Percentiles rank a stretch among this genome's conserved stretches.
Conservation (phyloP, 2,113 vertebrate species). For the Cepphus grylle region DNA sequence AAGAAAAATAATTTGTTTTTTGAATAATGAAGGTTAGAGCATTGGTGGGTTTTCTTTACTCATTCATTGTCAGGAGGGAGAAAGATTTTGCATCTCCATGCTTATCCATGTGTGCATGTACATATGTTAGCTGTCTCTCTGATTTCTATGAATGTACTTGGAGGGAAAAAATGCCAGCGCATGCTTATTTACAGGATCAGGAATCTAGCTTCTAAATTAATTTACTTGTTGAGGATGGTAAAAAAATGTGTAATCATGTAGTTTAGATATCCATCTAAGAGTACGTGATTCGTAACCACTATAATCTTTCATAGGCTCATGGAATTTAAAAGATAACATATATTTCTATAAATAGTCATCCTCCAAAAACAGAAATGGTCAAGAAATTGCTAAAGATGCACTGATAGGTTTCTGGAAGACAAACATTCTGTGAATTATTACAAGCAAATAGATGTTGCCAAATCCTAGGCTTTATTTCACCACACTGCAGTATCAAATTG, state of each 20-base stretch:
- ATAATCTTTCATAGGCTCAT: background rate
- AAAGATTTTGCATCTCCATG: background rate
- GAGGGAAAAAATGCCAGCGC: rapidly evolving
- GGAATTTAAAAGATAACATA: background rate
- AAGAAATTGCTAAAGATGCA: background rate
- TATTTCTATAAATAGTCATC: background rate
- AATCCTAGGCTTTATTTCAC: background rate
- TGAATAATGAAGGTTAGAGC: background rate
- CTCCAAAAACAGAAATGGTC: background rate
- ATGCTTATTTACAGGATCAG: background rate
- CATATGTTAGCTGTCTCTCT: background rate
- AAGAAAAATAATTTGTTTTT: background rate
- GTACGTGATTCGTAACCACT: background rate
- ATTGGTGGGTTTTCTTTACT: background rate
- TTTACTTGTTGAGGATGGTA: background rate
- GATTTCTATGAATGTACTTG: background rate
- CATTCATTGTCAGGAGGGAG: background rate
- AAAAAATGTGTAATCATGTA: background rate
- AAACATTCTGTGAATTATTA: background rate
- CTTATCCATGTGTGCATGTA: background rate
- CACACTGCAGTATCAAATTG: background rate
- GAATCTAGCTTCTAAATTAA: background rate
- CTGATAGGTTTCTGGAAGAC: background rate
- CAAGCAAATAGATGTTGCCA: background rate
- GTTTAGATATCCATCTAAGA: background rate